Percentiles rank a stretch among this genome's conserved stretches.
Evolutionary conservation across 2,113 vertebrate genomes (phyloP).

Genomic region (Spilogale gracilis): DNA sequence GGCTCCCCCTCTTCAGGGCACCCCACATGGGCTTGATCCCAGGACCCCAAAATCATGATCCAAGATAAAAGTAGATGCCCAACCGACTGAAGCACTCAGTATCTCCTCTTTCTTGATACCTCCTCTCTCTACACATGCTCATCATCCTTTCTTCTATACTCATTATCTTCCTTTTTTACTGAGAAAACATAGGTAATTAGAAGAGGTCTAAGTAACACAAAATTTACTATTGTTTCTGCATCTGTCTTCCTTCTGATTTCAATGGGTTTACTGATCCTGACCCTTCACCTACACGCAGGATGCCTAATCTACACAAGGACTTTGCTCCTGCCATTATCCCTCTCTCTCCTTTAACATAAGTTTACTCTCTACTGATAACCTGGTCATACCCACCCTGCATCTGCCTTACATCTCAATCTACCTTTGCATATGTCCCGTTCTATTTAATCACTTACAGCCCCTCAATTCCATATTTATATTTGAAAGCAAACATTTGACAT

Average conservation of each 20-base stretch:
- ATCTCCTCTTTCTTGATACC: not conserved
- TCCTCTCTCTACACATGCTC: not conserved
- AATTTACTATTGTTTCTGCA: not conserved
- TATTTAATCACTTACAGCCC: not conserved
- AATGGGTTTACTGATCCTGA: not conserved
- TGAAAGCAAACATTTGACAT: not conserved
- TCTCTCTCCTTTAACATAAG: not conserved
- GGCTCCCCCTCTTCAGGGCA: no score
- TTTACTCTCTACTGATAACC: not conserved
- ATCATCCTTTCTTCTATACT: not conserved
- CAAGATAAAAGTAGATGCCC: no score
- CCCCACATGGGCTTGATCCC: no score
- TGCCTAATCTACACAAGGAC: not conserved
- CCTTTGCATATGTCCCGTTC: not conserved
- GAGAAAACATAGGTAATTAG: not conserved
- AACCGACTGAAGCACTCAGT: no score
- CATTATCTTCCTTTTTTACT: not conserved
- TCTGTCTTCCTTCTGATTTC: not conserved
- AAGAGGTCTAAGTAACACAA: not conserved
- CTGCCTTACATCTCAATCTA: not conserved
- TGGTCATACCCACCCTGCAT: not conserved
- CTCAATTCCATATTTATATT: not conserved
- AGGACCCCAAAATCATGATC: no score
- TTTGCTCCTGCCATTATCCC: not conserved
- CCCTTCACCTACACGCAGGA: not conserved